A percentile compares a stretch with the other conserved stretches of the same genome.
These are phyloP conservation scores for Vespertilio murinus DNA, from an alignment of 2,797 vertebrate species.

Conservation along the genomic window DNA sequence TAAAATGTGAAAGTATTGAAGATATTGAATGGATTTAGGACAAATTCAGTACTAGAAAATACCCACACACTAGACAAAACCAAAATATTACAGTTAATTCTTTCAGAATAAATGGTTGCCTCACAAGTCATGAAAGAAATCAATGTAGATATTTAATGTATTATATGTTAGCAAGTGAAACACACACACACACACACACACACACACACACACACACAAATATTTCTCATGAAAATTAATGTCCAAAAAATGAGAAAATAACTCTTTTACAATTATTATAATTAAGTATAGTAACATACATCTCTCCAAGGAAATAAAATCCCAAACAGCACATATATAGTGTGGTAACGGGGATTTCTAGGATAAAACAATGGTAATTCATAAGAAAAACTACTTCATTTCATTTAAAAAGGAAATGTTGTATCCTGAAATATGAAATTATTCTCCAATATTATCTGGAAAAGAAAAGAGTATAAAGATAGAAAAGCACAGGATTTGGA, in stretches of 20 bases:
- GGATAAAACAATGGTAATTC: conserved; percentile 8
- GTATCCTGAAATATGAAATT: background rate
- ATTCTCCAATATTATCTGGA: background rate
- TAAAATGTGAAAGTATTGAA: background rate
- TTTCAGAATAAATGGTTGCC: background rate
- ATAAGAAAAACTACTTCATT: conserved; percentile 13
- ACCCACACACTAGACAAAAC: background rate
- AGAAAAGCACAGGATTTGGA: background rate
- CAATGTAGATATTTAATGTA: background rate
- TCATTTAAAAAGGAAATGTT: conserved; percentile 55
- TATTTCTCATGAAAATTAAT: conserved; percentile 17
- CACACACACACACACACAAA: too few relatives aligned
- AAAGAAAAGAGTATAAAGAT: background rate
- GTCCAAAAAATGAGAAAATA: conserved; percentile 54
- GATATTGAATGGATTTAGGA: background rate
- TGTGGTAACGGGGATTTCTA: background rate
- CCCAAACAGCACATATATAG: background rate
- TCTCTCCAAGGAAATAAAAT: conserved; percentile 45
- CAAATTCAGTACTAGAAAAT: conserved; percentile 31
- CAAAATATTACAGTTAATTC: background rate
- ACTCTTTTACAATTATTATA: background rate
- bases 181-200: background rate
- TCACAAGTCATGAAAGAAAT: background rate
- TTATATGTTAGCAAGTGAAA: background rate
- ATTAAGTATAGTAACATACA: background rate